Evolutionary conservation across 2,113 vertebrate species (phyloP), one percentile per base, ranked within the genome.

Genomic region (Dasypus novemcinctus): DNA sequence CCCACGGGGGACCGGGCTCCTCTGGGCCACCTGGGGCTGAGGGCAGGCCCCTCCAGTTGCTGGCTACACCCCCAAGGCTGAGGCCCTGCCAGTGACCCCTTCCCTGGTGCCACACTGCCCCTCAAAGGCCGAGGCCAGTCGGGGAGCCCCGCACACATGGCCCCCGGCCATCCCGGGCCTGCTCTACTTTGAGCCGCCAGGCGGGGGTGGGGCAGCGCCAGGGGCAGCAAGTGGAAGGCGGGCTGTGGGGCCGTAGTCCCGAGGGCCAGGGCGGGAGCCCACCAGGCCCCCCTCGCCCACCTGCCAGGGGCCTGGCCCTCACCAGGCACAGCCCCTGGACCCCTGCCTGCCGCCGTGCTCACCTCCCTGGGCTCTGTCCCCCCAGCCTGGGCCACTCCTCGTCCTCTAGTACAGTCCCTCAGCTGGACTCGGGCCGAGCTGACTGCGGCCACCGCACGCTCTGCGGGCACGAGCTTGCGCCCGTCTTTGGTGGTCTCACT

Each of bases 241-340:
- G 20, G n/a, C 33, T 41, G 49, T 3, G 7, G 12, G 18, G 57
- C 64, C 7, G 43, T 38, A n/a, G 54, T 63, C 71, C 71, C 78
- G 84, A 82, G 76, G 43, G 61, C 68, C 52, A 31, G 41, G 11
- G 25, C 71, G 54, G 9, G 18, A 33, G 14, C 41, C 69, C 36
- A 15, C 9, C 5, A 72, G 46, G 17, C n/a, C n/a, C n/a, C n/a
- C 7, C 17, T 1, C 0, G 17, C 33, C 21, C 10, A 4, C 21
- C 72, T 57, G 36, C 5, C 12, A 0, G 13, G 29, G n/a, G 31
- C 31, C 72, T 0, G 2, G 14, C 0, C 0, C 52, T 59, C 66
- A 13, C 79, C 14, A 7, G 33, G 20, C 18, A 11, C 36, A 20
- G n/a, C 21, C 21, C 21, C 17, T 43, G 3, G 5, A 41, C 8